Evolutionary conservation across 2,113 vertebrate genomes (phyloP), one percentile per base, ranked within the genome.

Genomic region (Aldabrachelys gigantea): DNA sequence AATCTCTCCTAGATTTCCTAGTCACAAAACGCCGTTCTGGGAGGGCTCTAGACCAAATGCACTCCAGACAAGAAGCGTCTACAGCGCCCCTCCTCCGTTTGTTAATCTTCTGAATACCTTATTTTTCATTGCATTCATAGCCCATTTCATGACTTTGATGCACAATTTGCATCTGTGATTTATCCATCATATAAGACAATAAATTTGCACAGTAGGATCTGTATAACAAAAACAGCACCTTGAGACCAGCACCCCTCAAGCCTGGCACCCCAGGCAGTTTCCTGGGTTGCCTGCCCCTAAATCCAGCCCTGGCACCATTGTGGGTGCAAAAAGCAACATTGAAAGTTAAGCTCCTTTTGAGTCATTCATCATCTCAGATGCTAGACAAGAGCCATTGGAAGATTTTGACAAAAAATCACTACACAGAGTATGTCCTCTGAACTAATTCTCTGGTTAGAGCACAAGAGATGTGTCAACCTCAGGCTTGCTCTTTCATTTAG

Each of bases 301-400:
- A 25, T 56, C 54, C 54, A 25, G 54, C 54, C 21, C 21, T 56
- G 54, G 56, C 85, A 75, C 85, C 21, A 69, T 92, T 80, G 49
- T 86, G 89, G 82, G 59, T 94, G 87, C 91, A 62, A 86, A 69
- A 0, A 0, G 49, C 44, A 84, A 91, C 82, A 89, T 2, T 6
- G 24, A 94, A 91, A 94, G 72, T 79, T 96, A 89, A 86, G 82
- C 72, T 90, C 83, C 93, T 89, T 90, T 97, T 96, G 93, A 97
- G 82, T 95, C 90, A 96, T 92, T 94, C 95, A 89, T 95, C 95
- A 96, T 91, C 90, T 98, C 91, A 81, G 72, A 94, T 93, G 65
- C 2, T 27, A 96, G 88, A 94, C 92, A 91, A 90, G 93, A 97
- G 91, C 84, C 56, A 4, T 96, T 96, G 88, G 82, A 95, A 96